These are phyloP conservation scores for Agrochola lychnidis DNA, from an alignment of 2,888 invertebrate species.

Conservation along the genomic window DNA sequence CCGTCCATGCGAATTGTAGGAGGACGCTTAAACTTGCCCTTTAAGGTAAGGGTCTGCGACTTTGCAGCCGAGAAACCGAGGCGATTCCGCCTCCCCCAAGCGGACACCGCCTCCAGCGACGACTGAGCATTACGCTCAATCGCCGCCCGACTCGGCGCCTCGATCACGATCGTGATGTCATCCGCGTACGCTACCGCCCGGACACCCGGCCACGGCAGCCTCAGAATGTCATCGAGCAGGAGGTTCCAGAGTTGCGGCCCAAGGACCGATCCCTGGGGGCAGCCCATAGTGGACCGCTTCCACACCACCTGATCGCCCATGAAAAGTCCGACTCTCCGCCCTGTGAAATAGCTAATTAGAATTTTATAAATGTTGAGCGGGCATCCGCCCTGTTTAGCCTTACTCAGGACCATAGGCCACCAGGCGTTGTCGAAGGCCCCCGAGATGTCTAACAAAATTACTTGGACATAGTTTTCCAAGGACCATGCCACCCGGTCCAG, in stretches of 20 bases:
- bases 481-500: conserved; percentile 3
- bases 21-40: not conserved
- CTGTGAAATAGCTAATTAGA: conserved; percentile 61
- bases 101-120: too few relatives aligned
- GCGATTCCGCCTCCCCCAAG: too few relatives aligned
- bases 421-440: conserved; percentile 71
- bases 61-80: too few relatives aligned
- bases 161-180: conserved; percentile 60
- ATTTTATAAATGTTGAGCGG: conserved; percentile 61
- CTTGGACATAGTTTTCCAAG: conserved; percentile 53
- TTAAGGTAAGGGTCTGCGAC: too few relatives aligned
- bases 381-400: conserved; percentile 19
- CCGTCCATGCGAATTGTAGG: conserved; percentile 12
- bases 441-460: conserved; percentile 65
- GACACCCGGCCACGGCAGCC: conserved; percentile 49
- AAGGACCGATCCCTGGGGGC: conserved; percentile 19
- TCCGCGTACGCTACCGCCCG: conserved; percentile 59
- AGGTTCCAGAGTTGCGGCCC: conserved; percentile 59
- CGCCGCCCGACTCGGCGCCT: conserved; percentile 43
- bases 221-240: conserved; percentile 57
- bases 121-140: conserved; percentile 39
- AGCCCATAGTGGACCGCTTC: conserved; percentile 58
- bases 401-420: conserved; percentile 69
- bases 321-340: conserved; percentile 44
- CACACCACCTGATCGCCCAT: conserved; percentile 42